phyloP scores from a whole-genome alignment of 1,140 invertebrate genomes.

The Temnothorax curvispinosus region DNA sequence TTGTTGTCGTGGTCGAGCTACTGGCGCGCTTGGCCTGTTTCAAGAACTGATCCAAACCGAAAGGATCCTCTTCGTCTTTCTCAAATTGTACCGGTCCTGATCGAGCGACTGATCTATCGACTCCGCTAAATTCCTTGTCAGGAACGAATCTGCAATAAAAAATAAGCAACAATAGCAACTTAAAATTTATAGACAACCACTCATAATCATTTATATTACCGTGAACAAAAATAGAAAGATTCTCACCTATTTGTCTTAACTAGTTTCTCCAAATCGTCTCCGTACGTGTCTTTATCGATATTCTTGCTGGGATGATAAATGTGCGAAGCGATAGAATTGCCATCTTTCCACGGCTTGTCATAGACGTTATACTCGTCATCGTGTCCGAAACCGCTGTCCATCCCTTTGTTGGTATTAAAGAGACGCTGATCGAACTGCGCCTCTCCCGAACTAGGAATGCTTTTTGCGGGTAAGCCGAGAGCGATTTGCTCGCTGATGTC shows the following conservation, averaged over 20 bases:
- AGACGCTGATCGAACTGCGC: slow-evolving; percentile 98
- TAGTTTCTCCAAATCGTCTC: slow-evolving; percentile 93
- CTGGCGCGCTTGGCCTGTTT: slow-evolving; percentile 97
- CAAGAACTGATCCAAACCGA: slow-evolving; percentile 99
- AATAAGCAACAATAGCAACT: background rate
- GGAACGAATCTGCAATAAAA: slow-evolving; percentile 93
- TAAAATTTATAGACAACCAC: background rate
- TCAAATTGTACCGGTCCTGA: slow-evolving; percentile 99
- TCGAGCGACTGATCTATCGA: slow-evolving; percentile 90
- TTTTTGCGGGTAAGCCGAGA: slow-evolving; percentile 96
- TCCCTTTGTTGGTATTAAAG: slow-evolving; percentile 97
- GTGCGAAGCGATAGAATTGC: slow-evolving; percentile 93
- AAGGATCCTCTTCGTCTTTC: slow-evolving; percentile 97
- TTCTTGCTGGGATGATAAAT: slow-evolving; percentile 97
- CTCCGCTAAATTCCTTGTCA: slow-evolving; percentile 98
- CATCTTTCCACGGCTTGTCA: slow-evolving; percentile 96
- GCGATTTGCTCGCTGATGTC: slow-evolving; percentile 99
- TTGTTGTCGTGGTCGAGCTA: slow-evolving; percentile 81
- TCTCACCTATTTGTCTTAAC: slow-evolving; percentile 94
- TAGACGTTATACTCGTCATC: slow-evolving; percentile 99
- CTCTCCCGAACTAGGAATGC: slow-evolving; percentile 89
- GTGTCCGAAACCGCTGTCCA: slow-evolving; percentile 98
- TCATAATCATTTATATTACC: background rate
- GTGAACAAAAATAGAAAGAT: slow-evolving; percentile 42
- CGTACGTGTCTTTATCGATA: slow-evolving; percentile 96